Percentiles rank a stretch among this genome's conserved stretches.
These are phyloP conservation scores for Lucilia cuprina DNA, from an alignment of 1,140 invertebrate genomes.

Conservation along the genomic window DNA sequence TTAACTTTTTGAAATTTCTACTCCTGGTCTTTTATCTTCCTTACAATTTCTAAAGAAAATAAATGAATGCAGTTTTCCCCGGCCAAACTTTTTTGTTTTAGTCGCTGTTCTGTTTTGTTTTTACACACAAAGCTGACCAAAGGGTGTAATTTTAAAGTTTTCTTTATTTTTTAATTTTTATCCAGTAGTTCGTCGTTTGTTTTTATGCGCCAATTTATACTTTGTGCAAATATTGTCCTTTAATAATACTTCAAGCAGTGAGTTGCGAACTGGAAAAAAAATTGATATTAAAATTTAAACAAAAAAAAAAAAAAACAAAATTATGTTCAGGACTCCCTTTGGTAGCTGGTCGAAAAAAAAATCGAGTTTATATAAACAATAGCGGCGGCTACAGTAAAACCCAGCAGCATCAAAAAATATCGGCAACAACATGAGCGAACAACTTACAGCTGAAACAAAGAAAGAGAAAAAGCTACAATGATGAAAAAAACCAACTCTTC, in stretches of 20 bases:
- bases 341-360: neutral
- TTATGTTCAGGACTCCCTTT: constrained; percentile 26
- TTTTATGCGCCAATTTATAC: constrained; percentile 35
- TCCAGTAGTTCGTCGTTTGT: constrained; percentile 17
- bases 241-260: constrained; percentile 30
- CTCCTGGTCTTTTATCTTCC: neutral
- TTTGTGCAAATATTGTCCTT: constrained; percentile 34
- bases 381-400: neutral
- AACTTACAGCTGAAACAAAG: too few species aligned
- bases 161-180: constrained; percentile 26
- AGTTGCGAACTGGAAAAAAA: constrained; percentile 19
- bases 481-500: neutral
- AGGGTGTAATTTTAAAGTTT: constrained; percentile 34
- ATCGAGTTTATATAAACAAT: neutral
- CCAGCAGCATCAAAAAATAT: neutral
- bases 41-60: neutral
- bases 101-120: neutral
- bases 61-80: neutral
- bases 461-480: neutral
- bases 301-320: neutral
- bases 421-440: neutral
- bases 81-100: neutral
- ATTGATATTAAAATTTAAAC: neutral
- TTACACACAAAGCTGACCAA: constrained; percentile 9
- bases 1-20: neutral